Conservation (phyloP, 2,888 invertebrate species). For the Tethea ocularis region DNA sequence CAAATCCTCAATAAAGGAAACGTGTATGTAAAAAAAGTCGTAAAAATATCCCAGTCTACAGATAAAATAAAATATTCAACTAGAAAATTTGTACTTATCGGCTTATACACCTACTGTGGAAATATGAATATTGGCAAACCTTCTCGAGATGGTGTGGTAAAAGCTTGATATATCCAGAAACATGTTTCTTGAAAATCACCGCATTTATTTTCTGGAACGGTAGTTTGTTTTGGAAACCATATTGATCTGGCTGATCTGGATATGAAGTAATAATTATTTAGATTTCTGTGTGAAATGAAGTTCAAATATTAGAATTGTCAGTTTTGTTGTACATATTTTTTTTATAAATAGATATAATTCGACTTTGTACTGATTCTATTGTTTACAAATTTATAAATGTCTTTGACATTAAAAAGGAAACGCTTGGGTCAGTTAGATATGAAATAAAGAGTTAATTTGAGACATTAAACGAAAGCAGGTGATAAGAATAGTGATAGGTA, state of each 20-base stretch:
- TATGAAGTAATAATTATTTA: neutral
- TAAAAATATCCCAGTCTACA: neutral
- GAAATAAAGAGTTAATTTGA: too few relatives aligned
- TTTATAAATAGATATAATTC: too few relatives aligned
- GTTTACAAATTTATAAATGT: too few relatives aligned
- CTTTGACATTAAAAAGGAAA: too few relatives aligned
- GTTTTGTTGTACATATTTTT: too few relatives aligned
- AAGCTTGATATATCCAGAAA: neutral
- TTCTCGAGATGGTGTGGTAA: neutral
- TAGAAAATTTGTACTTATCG: slow-evolving; percentile 2
- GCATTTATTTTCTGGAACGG: neutral
- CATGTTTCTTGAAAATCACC: neutral
- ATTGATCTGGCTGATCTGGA: neutral
- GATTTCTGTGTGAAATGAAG: neutral
- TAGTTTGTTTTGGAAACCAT: neutral
- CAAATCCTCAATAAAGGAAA: slow-evolving; percentile 1
- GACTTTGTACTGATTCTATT: too few relatives aligned
- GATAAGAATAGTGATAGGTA: too few relatives aligned
- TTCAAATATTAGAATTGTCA: too few relatives aligned
- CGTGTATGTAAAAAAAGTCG: neutral
- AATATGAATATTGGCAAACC: slow-evolving; percentile 3
- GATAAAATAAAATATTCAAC: slow-evolving; percentile 5
- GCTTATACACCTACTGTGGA: neutral
- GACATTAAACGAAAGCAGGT: too few relatives aligned
- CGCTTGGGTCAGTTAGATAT: too few relatives aligned